Evolutionary conservation across 1,140 invertebrate genomes (phyloP).

Genomic region (Papilio machaon): DNA sequence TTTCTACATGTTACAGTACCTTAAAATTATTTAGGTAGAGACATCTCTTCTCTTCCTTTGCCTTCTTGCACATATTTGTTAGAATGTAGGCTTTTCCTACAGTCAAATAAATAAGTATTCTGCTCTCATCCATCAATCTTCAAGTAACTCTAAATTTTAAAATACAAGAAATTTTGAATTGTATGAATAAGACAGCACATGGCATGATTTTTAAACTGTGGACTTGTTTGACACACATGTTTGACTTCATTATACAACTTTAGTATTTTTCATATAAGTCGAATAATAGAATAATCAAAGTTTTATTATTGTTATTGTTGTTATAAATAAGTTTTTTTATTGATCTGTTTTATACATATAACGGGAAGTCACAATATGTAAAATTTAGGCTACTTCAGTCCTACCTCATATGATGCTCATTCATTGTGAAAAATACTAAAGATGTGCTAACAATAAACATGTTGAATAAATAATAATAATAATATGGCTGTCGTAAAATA

Average conservation of each 20-base stretch:
- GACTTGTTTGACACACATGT: background rate
- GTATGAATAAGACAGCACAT: background rate
- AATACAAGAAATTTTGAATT: background rate
- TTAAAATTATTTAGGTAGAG: no score
- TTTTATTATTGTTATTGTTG: no score
- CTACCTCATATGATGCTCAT: background rate
- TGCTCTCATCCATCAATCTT: background rate
- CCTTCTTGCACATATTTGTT: no score
- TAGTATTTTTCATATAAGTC: background rate
- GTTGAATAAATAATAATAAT: background rate
- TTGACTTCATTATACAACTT: background rate
- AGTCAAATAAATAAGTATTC: background rate
- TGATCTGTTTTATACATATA: no score
- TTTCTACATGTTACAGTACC: no score
- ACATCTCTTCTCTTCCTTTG: no score
- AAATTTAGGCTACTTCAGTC: background rate
- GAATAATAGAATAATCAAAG: no score
- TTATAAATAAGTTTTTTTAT: no score
- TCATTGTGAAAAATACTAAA: background rate
- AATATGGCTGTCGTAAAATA: background rate
- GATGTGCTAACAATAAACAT: background rate
- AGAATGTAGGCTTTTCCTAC: background rate
- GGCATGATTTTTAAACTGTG: conserved; percentile 17
- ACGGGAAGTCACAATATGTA: background rate
- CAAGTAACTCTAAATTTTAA: background rate